Percentiles rank a stretch among this genome's conserved stretches.
Evolutionary conservation across 2,797 vertebrate species (phyloP).

Genomic region (Crocodylus rhombifer): DNA sequence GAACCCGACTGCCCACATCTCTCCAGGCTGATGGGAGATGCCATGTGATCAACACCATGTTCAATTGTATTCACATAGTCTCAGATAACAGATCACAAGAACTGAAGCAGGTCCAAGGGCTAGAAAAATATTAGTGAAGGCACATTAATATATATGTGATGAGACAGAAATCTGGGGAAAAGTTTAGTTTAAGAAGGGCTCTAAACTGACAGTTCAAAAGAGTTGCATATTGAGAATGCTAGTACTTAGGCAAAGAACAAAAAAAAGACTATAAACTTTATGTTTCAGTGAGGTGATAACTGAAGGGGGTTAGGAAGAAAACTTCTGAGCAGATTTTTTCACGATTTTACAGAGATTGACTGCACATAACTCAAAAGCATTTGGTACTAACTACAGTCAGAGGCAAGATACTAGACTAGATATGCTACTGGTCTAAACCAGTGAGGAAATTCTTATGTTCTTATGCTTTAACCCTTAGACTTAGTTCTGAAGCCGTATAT

Average conservation of each 20-base stretch:
- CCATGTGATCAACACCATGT: not conserved
- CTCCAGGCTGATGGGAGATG: too few relatives aligned
- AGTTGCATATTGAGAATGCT: rapidly evolving
- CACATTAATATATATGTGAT: too few relatives aligned
- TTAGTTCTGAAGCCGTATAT: not conserved
- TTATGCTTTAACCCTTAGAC: not conserved
- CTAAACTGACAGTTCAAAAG: not conserved
- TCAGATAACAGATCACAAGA: not conserved
- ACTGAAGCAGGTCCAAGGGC: not conserved
- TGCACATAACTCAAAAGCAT: not conserved
- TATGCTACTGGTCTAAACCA: not conserved
- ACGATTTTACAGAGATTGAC: not conserved
- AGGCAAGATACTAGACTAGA: not conserved
- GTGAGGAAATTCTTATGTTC: not conserved
- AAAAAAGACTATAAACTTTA: not conserved
- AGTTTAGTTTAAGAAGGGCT: not conserved
- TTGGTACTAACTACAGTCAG: not conserved
- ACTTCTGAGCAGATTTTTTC: not conserved
- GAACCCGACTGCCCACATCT: too few relatives aligned
- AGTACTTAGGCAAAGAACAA: not conserved
- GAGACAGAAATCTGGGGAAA: not conserved
- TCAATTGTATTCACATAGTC: not conserved
- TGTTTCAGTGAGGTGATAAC: not conserved
- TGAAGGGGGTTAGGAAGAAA: not conserved
- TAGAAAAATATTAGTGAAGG: not conserved